Evolutionary conservation across 2,797 vertebrate genomes (phyloP).

Genomic region (Hozukius guyotensis): DNA sequence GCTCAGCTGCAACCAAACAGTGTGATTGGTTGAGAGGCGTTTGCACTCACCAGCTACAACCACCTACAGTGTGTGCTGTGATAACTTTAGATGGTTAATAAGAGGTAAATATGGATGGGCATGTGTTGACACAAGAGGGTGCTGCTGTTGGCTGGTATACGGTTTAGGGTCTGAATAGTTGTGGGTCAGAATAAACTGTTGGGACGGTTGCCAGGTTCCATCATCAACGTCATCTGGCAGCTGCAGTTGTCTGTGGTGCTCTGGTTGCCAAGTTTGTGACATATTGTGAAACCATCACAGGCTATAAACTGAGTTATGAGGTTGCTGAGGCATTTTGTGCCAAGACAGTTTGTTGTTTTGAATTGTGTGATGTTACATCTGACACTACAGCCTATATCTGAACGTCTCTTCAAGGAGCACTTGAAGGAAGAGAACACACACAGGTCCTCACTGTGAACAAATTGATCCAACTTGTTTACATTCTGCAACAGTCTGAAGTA

Average conservation of each 20-base stretch:
- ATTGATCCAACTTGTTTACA: not conserved
- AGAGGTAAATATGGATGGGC: not conserved
- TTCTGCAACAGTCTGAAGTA: not conserved
- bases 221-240: conserved; percentile 24
- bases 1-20: not conserved
- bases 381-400: not conserved
- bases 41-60: not conserved
- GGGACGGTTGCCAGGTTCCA: conserved; percentile 7
- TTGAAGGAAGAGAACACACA: not conserved
- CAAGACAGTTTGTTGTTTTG: not conserved
- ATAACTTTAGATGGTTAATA: conserved; percentile 2
- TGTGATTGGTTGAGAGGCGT: not conserved
- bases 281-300: conserved; percentile 3
- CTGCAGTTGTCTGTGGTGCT: not conserved
- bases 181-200: conserved; percentile 12
- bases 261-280: conserved; percentile 14
- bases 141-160: conserved; percentile 28
- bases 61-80: not conserved
- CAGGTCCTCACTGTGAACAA: not conserved
- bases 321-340: conserved; percentile 10
- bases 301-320: conserved; percentile 8
- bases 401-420: not conserved
- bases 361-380: not conserved
- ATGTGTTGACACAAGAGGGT: conserved; percentile 43
- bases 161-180: conserved; percentile 16